A percentile compares a stretch with the other conserved stretches of the same genome.
Conservation (phyloP, 2,888 invertebrate genomes). For the Callyntrura sp. region DNA sequence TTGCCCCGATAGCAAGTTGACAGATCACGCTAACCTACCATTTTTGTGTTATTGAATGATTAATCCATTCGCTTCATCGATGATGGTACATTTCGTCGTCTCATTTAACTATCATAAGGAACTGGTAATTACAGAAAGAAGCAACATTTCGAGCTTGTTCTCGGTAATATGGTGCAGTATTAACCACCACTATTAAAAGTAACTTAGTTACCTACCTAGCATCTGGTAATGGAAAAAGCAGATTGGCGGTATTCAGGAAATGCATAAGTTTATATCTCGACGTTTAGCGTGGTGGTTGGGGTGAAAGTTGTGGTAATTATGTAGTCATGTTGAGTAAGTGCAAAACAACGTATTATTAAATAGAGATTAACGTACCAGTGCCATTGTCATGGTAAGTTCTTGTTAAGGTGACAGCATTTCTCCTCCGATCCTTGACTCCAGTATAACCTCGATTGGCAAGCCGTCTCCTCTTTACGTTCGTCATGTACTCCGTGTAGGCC, state of each 20-base stretch:
- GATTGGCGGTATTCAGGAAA: not conserved
- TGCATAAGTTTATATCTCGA: no score
- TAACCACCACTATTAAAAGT: not conserved
- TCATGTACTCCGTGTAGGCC: constrained; percentile 83
- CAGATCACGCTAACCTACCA: constrained; percentile 21
- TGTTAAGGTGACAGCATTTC: constrained; percentile 77
- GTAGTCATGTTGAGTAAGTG: not conserved
- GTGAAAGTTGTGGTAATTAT: constrained; percentile 24
- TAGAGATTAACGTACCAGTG: constrained; percentile 65
- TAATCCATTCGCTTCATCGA: not conserved
- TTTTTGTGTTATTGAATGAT: constrained; percentile 22
- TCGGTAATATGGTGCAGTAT: not conserved
- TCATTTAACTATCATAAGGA: not conserved
- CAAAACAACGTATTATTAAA: not conserved
- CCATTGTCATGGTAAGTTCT: constrained; percentile 78
- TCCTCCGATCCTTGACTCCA: constrained; percentile 77
- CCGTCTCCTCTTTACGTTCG: constrained; percentile 81
- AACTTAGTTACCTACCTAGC: no score
- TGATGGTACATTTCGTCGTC: not conserved
- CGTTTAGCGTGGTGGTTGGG: not conserved
- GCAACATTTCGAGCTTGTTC: not conserved
- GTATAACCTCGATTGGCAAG: constrained; percentile 67
- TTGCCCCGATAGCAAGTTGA: not conserved
- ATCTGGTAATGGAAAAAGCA: no score
- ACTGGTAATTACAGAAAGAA: not conserved